Percentiles rank a stretch among this genome's conserved stretches.
phyloP scores from a whole-genome alignment of 2,797 vertebrate species.

The Mus caroli region DNA sequence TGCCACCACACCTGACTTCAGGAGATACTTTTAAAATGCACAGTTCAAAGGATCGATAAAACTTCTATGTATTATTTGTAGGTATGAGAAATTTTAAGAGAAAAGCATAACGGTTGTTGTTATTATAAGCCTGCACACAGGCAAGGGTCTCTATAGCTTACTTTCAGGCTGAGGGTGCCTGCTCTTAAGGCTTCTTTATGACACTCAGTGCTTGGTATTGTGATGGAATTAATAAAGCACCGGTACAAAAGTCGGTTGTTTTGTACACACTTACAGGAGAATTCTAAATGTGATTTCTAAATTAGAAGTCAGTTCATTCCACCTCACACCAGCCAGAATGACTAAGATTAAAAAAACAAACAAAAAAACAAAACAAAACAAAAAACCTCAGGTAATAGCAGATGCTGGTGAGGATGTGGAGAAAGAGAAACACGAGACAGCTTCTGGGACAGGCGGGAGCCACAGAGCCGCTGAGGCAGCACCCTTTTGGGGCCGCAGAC shows the following conservation, averaged over 20 bases:
- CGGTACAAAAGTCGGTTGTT: neutral
- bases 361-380: no score
- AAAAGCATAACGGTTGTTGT: neutral
- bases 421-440: no score
- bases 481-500: no score
- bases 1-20: neutral
- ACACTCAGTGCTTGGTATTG: neutral
- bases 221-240: conserved; percentile 28
- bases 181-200: neutral
- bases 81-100: conserved; percentile 37
- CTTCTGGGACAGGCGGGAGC: no score
- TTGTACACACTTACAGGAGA: neutral
- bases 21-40: neutral
- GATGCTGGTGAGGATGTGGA: no score
- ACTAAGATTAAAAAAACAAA: no score
- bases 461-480: no score
- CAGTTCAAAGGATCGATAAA: neutral
- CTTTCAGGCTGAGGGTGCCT: neutral
- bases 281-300: neutral
- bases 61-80: conserved; percentile 31
- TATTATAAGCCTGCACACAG: neutral
- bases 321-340: no score
- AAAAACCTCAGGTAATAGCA: no score
- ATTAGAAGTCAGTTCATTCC: neutral
- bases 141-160: neutral